These are phyloP conservation scores for Lochmaea crataegi DNA, from an alignment of 2,888 invertebrate genomes.

Conservation along the genomic window DNA sequence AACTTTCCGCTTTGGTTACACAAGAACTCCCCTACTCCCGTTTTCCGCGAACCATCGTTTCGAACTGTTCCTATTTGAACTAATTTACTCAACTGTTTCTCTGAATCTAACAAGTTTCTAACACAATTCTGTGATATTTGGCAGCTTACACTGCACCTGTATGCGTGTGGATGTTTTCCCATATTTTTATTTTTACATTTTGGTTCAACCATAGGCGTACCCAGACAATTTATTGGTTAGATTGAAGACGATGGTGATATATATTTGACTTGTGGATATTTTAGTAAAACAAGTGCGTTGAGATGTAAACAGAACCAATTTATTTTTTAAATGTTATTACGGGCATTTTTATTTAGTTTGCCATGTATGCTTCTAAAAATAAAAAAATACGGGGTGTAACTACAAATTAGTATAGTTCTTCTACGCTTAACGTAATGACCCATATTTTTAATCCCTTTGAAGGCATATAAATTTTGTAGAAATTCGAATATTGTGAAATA, in stretches of 20 bases:
- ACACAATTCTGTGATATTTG: conserved; percentile 30
- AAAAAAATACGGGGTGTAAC: too few species aligned
- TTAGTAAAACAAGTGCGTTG: neutral
- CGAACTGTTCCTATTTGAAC: conserved; percentile 14
- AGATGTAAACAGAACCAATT: neutral
- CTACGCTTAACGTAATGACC: too few species aligned
- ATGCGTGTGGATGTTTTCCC: conserved; percentile 6
- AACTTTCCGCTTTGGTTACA: conserved; percentile 16
- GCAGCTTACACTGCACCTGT: conserved; percentile 31
- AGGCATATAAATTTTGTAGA: too few species aligned
- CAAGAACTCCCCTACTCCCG: conserved; percentile 12
- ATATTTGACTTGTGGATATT: neutral
- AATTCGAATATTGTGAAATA: too few species aligned
- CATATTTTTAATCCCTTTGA: too few species aligned
- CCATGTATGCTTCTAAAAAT: too few species aligned
- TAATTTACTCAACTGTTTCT: conserved; percentile 18
- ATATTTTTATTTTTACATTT: conserved; percentile 24
- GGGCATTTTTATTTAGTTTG: too few species aligned
- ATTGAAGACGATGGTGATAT: neutral
- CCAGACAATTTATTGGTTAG: neutral
- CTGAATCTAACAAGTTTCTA: conserved; percentile 37
- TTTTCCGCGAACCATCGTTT: neutral
- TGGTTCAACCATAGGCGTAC: conserved; percentile 13
- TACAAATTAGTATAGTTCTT: too few species aligned
- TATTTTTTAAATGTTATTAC: too few species aligned